Percentiles rank a stretch among this genome's conserved stretches.
Conservation (phyloP, 1,140 invertebrate genomes). For the Microplitis mediator region DNA sequence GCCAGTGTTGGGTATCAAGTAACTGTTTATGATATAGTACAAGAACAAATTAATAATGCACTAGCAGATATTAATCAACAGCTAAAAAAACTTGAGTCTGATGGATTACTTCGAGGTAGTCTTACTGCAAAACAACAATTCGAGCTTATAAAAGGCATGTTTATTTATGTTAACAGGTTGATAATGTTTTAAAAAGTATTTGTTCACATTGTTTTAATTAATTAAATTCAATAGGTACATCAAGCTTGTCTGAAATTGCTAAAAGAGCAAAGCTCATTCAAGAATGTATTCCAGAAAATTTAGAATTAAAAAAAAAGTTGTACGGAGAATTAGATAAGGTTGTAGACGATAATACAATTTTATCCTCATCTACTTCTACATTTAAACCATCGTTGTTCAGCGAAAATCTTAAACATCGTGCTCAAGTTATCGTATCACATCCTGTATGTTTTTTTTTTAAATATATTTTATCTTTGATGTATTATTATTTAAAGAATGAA, state of each 20-base stretch:
- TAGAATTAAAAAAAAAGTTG: slow-evolving; percentile 84
- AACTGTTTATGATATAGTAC: slow-evolving; percentile 80
- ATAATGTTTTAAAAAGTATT: background rate
- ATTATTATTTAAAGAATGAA: no score
- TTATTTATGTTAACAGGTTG: background rate
- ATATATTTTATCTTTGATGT: no score
- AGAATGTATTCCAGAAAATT: slow-evolving; percentile 91
- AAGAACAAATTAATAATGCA: slow-evolving; percentile 75
- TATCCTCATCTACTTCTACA: slow-evolving; percentile 92
- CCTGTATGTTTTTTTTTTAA: slow-evolving; percentile 68
- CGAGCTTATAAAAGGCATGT: slow-evolving; percentile 76
- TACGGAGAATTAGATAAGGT: slow-evolving; percentile 79
- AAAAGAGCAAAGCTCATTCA: slow-evolving; percentile 79
- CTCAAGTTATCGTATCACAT: slow-evolving; percentile 82
- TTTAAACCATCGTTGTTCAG: slow-evolving; percentile 86
- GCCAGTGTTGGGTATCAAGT: slow-evolving; percentile 90
- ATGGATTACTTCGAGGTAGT: slow-evolving; percentile 75
- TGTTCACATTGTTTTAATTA: no score
- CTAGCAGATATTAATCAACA: slow-evolving; percentile 77
- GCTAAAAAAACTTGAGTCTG: slow-evolving; percentile 72
- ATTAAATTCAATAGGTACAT: slow-evolving; percentile 63
- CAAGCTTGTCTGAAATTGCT: slow-evolving; percentile 69
- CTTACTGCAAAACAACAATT: slow-evolving; percentile 77
- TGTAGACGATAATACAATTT: slow-evolving; percentile 73
- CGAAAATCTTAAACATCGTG: slow-evolving; percentile 77